These are phyloP conservation scores for Patella depressa DNA, from an alignment of 2,888 invertebrate genomes.

Conservation along the genomic window DNA sequence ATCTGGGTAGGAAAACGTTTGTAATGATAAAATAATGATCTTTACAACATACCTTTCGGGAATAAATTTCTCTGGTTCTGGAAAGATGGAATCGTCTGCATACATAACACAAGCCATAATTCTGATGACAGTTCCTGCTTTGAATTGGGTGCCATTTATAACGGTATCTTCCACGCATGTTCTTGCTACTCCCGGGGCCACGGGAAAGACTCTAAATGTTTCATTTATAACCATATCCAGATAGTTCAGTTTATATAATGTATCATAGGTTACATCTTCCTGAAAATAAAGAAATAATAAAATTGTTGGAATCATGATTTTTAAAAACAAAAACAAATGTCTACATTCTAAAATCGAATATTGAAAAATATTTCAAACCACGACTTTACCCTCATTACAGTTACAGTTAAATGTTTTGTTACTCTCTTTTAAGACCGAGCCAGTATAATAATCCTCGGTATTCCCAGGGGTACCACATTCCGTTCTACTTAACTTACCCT, in stretches of 20 bases:
- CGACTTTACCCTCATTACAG: no score
- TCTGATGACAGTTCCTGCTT: slow-evolving; percentile 45
- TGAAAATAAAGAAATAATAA: slow-evolving; percentile 24
- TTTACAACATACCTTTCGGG: slow-evolving; percentile 48
- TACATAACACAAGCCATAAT: slow-evolving; percentile 51
- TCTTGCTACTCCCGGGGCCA: slow-evolving; percentile 53
- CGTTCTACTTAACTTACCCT: no score
- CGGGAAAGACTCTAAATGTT: slow-evolving; percentile 43
- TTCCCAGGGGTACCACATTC: no score
- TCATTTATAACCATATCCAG: slow-evolving; percentile 49
- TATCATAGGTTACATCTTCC: slow-evolving; percentile 26
- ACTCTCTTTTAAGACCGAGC: no score
- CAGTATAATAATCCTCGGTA: no score
- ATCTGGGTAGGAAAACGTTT: no score
- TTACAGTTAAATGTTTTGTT: no score
- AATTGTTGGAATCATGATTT: not conserved
- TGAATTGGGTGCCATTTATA: slow-evolving; percentile 44
- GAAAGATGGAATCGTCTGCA: slow-evolving; percentile 42
- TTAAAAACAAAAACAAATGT: no score
- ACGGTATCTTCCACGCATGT: slow-evolving; percentile 46
- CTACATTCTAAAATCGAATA: no score
- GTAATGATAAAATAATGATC: no score
- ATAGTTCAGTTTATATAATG: slow-evolving; percentile 36
- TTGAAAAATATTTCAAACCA: no score
- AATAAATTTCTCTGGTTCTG: slow-evolving; percentile 44